Base-by-base conservation (phyloP, 2,888 invertebrate species). In the Norana najaformis region DNA sequence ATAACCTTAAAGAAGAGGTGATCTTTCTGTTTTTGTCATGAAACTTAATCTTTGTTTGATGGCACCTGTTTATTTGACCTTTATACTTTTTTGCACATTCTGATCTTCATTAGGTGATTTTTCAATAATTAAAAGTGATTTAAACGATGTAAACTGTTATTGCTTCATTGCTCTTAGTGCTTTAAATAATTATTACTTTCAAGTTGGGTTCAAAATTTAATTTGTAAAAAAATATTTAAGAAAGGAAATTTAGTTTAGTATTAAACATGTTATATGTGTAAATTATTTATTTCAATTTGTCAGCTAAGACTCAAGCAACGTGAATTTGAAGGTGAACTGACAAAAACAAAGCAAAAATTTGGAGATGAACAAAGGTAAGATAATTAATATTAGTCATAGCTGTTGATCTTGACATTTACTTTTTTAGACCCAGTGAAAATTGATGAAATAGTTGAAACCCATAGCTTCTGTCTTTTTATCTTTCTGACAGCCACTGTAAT, bases 241-340 rank as follows among this genome's bases (percentile, higher is more conserved):
- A 14, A 47, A 47, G 23, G 23, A 47, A 47, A 47, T 69, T 69
- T n/a, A n/a, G n/a, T n/a, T 69, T 69, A 5, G n/a, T 1, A n/a
- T 69, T 69, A 69, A 69, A 13, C 69, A 69, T n/a, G 30, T 1
- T 69, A n/a, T 69, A 13, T 69, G 11, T 69, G 5, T n/a, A 13
- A 47, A 23, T 47, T 69, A n/a, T 69, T 30, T n/a, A 30, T 69
- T 69, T 69, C 6, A 88, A 88, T 92, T 89, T 92, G 91, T 88
- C 91, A 94, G 94, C 92, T 93, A 89, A 93, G 93, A 89, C 90
- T 94, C 88, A 92, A 93, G 90, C 94, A 94, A 90, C 93, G 93
- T 85, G 94, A 94, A 89, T 94, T 93, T 93, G 94, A 95, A 89
- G 94, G 95, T 90, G 95, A 95, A 90, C 89, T 95, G 20, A 92